Evolutionary conservation across 30 jellyfish, hydroid and myxozoan species (phyloP).

Genomic region (Hydractinia symbiolongicarpus): DNA sequence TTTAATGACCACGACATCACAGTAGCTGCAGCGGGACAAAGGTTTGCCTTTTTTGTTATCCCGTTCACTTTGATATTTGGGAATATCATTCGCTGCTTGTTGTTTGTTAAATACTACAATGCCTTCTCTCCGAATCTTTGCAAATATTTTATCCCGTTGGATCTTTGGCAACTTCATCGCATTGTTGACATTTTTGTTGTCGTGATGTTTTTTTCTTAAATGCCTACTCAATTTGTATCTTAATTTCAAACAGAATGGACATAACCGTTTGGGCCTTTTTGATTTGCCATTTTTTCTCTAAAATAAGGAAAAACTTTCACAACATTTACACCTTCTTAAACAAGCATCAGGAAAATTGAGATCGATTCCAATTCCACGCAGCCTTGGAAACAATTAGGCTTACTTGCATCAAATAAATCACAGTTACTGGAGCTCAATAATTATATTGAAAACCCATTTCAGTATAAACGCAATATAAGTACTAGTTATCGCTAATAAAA

Average conservation of each 20-base stretch:
- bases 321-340: too few species aligned
- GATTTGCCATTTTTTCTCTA: background rate
- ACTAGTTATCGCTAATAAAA: too few species aligned
- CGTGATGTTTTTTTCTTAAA: constrained; percentile 1
- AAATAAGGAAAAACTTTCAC: too few species aligned
- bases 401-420: too few species aligned
- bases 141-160: constrained; percentile 5
- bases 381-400: too few species aligned
- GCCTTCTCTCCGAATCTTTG: constrained; percentile 16
- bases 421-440: too few species aligned
- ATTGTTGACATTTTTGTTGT: constrained; percentile 7
- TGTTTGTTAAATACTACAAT: background rate
- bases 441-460: too few species aligned
- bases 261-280: constrained; percentile 23
- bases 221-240: constrained; percentile 14
- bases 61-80: constrained; percentile 23
- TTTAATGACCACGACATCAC: background rate
- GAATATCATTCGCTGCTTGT: constrained; percentile 21
- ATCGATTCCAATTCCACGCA: too few species aligned
- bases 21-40: constrained; percentile 17
- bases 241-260: constrained; percentile 15
- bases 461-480: too few species aligned
- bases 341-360: too few species aligned
- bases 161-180: constrained; percentile 13
- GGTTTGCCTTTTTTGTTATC: background rate